Conservation (phyloP, 2,113 vertebrate species). For the Hepsetus odoe region DNA sequence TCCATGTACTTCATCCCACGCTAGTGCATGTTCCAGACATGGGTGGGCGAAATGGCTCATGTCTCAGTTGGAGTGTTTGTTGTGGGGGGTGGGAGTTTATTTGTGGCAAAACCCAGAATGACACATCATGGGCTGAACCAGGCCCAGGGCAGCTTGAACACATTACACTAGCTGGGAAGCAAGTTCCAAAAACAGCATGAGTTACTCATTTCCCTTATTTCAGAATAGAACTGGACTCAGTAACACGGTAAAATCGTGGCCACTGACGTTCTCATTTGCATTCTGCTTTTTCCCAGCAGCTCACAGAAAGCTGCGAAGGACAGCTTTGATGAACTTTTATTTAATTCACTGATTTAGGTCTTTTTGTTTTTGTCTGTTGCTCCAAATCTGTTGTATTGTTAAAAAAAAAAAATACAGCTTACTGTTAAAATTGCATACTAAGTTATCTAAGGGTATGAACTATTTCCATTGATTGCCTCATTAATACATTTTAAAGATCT, state of each 20-base stretch:
- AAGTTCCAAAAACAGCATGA: constrained; percentile 61
- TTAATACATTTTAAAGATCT: too few relatives aligned
- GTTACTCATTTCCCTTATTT: constrained; percentile 60
- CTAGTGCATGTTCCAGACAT: constrained; percentile 39
- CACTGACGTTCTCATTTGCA: constrained; percentile 41
- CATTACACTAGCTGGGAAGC: constrained; percentile 61
- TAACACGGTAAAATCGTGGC: constrained; percentile 45
- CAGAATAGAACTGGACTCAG: constrained; percentile 49
- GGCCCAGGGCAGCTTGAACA: constrained; percentile 67
- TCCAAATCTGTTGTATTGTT: too few relatives aligned
- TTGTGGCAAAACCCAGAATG: constrained; percentile 53
- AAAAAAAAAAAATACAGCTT: too few relatives aligned
- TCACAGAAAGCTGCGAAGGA: constrained; percentile 13
- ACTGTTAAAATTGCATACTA: too few relatives aligned
- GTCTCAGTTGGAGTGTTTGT: constrained; percentile 24
- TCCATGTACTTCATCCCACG: constrained; percentile 34
- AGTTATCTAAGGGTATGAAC: too few relatives aligned
- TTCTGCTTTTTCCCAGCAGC: background rate
- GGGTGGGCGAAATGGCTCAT: constrained; percentile 34
- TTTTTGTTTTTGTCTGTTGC: too few relatives aligned
- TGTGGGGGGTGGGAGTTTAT: constrained; percentile 53
- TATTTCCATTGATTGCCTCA: too few relatives aligned
- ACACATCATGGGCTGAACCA: constrained; percentile 50
- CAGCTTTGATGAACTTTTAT: constrained; percentile 27
- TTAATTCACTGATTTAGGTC: too few relatives aligned